These are phyloP conservation scores for Augochlorella aurata DNA, from an alignment of 2,888 invertebrate genomes.

Conservation along the genomic window DNA sequence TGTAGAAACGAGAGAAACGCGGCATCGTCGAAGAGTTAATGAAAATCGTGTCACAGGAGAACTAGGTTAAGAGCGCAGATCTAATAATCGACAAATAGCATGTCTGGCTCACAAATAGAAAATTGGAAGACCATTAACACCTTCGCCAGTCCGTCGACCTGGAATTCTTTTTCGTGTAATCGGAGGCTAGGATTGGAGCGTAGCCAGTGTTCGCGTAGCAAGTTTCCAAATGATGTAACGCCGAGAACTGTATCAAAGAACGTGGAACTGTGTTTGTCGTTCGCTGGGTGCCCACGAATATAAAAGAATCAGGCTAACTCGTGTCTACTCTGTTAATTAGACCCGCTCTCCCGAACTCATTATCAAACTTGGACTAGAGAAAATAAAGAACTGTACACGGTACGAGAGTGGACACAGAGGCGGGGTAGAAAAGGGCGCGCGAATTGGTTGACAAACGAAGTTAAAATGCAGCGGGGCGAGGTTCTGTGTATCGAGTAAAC, in stretches of 20 bases:
- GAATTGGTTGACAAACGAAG: background rate
- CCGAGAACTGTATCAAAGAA: background rate
- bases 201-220: conserved; percentile 6
- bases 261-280: background rate
- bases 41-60: background rate
- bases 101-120: background rate
- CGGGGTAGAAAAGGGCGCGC: background rate
- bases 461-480: background rate
- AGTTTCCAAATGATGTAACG: conserved; percentile 1
- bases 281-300: background rate
- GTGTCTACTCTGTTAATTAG: background rate
- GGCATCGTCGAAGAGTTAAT: background rate
- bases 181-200: background rate
- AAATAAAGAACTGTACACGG: background rate
- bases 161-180: conserved; percentile 3
- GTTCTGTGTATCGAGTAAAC: background rate
- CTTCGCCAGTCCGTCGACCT: background rate
- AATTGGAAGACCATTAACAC: conserved; percentile 4
- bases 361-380: background rate
- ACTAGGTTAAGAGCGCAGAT: background rate
- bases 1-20: too few species aligned
- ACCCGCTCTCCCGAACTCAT: background rate
- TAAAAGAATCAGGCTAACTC: conserved; percentile 4
- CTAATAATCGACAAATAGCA: background rate
- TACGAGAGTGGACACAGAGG: background rate